Conservation (phyloP, 2,113 vertebrate species). For the Toxotes chatareus region DNA sequence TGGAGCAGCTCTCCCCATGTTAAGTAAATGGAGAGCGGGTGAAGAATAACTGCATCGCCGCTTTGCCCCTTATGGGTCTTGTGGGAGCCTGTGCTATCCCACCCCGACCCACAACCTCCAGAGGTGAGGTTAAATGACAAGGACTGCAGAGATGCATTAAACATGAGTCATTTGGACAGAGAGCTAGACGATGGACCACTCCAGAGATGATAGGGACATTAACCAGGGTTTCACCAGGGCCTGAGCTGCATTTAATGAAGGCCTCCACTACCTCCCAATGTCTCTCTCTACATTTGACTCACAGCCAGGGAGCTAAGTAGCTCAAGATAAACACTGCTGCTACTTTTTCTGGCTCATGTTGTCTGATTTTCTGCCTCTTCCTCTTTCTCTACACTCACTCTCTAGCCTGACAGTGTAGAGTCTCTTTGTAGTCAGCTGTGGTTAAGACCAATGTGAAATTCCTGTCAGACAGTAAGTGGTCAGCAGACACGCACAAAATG, state of each 20-base stretch:
- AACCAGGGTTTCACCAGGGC: slow-evolving; percentile 77
- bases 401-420: slow-evolving; percentile 11
- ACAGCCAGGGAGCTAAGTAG: slow-evolving; percentile 58
- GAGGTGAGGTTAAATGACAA: slow-evolving; percentile 81
- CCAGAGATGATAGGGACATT: slow-evolving; percentile 82
- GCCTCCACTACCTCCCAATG: slow-evolving; percentile 56
- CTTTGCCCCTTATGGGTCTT: slow-evolving; percentile 58
- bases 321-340: slow-evolving; percentile 62
- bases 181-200: slow-evolving; percentile 70
- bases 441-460: slow-evolving; percentile 13
- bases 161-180: slow-evolving; percentile 80
- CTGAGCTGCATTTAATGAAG: slow-evolving; percentile 82
- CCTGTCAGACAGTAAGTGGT: neutral
- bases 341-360: slow-evolving; percentile 43
- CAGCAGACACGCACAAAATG: too few species aligned
- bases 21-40: slow-evolving; percentile 76
- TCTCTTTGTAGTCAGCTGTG: neutral
- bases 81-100: slow-evolving; percentile 44
- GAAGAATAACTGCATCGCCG: slow-evolving; percentile 67
- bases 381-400: neutral
- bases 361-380: slow-evolving; percentile 29
- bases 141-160: slow-evolving; percentile 81
- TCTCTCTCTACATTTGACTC: slow-evolving; percentile 68
- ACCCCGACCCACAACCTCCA: slow-evolving; percentile 63
- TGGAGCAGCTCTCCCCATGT: slow-evolving; percentile 61